Percentiles rank a stretch among this genome's conserved stretches.
phyloP scores from a whole-genome alignment of 2,888 invertebrate genomes.

The Onchidella celtica region DNA sequence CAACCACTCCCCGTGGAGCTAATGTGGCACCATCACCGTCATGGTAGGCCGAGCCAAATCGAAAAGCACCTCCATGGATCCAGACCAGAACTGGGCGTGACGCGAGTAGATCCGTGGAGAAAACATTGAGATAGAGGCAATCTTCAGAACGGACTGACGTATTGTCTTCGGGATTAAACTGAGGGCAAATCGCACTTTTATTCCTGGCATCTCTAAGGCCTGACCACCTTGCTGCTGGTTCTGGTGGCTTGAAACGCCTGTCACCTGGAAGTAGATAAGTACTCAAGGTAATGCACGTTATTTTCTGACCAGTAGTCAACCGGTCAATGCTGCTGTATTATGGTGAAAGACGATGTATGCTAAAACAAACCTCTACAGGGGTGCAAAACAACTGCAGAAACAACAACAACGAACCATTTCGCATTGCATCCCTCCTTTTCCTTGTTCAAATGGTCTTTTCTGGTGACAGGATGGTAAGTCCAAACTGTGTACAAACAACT shows the following conservation, averaged over 20 bases:
- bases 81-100: slow-evolving; percentile 28
- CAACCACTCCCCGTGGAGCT: neutral
- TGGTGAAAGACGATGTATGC: too few species aligned
- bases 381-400: too few species aligned
- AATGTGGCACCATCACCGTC: slow-evolving; percentile 19
- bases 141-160: slow-evolving; percentile 12
- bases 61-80: slow-evolving; percentile 11
- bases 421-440: too few species aligned
- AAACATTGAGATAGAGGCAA: slow-evolving; percentile 33
- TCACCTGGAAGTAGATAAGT: slow-evolving; percentile 4
- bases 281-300: too few species aligned
- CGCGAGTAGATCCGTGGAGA: slow-evolving; percentile 1
- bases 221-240: neutral
- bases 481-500: too few species aligned
- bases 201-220: neutral
- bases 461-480: too few species aligned
- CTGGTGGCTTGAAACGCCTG: neutral
- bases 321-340: too few species aligned
- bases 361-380: too few species aligned
- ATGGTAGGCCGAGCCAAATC: slow-evolving; percentile 9
- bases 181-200: slow-evolving; percentile 16
- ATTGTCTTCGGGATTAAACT: neutral
- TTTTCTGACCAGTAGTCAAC: too few species aligned
- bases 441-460: too few species aligned
- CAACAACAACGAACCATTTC: too few species aligned